These are phyloP conservation scores for Rhamnusium bicolor DNA, from an alignment of 2,888 invertebrate genomes.

Conservation along the genomic window DNA sequence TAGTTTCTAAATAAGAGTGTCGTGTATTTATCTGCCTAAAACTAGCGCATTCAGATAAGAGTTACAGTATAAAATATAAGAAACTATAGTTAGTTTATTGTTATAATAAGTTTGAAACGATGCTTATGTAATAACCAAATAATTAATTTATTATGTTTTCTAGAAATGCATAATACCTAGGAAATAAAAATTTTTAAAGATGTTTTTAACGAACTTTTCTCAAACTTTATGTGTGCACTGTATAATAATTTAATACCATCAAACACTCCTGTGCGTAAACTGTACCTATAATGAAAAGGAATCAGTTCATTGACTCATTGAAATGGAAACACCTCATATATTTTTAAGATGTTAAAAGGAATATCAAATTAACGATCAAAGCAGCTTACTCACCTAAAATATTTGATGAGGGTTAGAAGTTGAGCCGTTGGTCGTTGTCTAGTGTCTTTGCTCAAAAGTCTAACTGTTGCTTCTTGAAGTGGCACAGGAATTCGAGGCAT, in stretches of 20 bases:
- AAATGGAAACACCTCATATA: not conserved
- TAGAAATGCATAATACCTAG: no score
- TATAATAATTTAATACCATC: not conserved
- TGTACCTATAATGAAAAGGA: not conserved
- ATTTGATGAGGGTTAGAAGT: constrained; percentile 90
- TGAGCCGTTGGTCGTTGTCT: constrained; percentile 92
- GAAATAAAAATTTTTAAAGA: no score
- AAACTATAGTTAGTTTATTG: no score
- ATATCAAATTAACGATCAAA: not conserved
- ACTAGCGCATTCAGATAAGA: no score
- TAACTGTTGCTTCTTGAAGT: constrained; percentile 89
- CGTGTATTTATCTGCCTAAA: no score
- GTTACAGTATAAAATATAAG: no score
- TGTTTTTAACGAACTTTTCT: no score
- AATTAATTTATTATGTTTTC: no score
- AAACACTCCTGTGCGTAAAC: not conserved
- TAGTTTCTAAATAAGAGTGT: no score
- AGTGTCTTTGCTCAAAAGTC: constrained; percentile 88
- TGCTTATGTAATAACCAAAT: no score
- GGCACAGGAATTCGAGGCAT: constrained; percentile 86
- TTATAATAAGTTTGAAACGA: no score
- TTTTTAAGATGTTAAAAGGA: constrained; percentile 1
- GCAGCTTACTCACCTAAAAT: constrained; percentile 82
- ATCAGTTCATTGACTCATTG: not conserved
- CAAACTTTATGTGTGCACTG: no score